Base-by-base conservation (phyloP, 2,797 vertebrate genomes). In the Distichodus sexfasciatus region DNA sequence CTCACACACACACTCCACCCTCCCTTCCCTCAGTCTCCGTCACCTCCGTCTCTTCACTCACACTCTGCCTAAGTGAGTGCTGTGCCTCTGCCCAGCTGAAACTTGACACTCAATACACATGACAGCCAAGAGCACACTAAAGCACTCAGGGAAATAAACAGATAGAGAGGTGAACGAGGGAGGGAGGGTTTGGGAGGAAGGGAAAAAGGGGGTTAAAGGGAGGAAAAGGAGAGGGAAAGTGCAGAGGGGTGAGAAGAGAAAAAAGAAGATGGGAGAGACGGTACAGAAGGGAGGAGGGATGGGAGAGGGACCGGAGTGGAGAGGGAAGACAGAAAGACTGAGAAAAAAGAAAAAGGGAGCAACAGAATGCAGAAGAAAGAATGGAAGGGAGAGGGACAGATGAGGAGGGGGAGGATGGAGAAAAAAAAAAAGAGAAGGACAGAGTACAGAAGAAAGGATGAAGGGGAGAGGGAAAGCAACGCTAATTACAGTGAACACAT, bases 71-170 rank as follows among this genome's bases (percentile, higher is more conserved):
- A 75, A 44, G 31, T 40, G 19, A 58, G 33, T 33, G 50, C 47
- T 4, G 47, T 21, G 61, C 63, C 61, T 69, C 17, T 15, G 47
- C 59, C 24, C 44, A 14, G 28, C 36, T 47, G 24, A 55, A 55
- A 67, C 47, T 12, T 40, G 46, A 59, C 51, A 58, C 38, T 51
- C 24, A 55, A n/a, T 29, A 26, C 15, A 59, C 38, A 44, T 54
- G 57, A 70, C 38, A 67, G 24, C 67, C 33, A 14, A 41, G 43
- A 54, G 29, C 57, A 65, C 21, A 6, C 19, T 55, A 69, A 44
- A 61, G 23, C 62, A 72, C 57, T 83, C 74, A 47, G 69, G 58
- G 74, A 82, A 80, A 83, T 82, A 83, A 85, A 85, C 77, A 82
- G 50, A 14, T 14, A 2, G 40, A 60, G 57, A 69, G 31, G 35